Conservation (phyloP, 2,113 vertebrate species). For the Lepisosteus osseus region DNA sequence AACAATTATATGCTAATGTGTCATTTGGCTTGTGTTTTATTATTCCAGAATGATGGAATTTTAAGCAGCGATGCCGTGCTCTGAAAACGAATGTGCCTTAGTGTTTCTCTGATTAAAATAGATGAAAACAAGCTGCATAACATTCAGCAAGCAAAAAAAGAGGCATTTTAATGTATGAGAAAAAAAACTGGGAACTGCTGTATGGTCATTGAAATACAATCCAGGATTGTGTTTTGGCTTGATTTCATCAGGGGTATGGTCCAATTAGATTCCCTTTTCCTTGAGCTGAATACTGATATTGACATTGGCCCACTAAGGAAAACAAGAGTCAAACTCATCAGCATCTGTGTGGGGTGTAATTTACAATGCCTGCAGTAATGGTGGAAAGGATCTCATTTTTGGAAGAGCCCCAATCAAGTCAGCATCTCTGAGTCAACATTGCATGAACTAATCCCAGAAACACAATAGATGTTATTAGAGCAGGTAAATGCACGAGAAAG, state of each 20-base stretch:
- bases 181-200: constrained; percentile 38
- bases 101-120: constrained; percentile 29
- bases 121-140: constrained; percentile 36
- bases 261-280: constrained; percentile 36
- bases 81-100: constrained; percentile 37
- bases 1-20: constrained; percentile 47
- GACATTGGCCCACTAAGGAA: constrained; percentile 29
- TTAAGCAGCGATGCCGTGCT: constrained; percentile 38
- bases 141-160: constrained; percentile 28
- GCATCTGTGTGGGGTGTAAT: not conserved
- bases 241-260: constrained; percentile 35
- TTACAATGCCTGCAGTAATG: not conserved
- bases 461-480: too few species aligned
- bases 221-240: constrained; percentile 29
- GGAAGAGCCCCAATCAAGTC: not conserved
- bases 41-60: constrained; percentile 46
- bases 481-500: too few species aligned
- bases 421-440: not conserved
- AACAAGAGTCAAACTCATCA: constrained; percentile 22
- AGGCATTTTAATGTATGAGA: constrained; percentile 41
- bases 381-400: not conserved
- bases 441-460: not conserved
- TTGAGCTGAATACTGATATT: constrained; percentile 21
- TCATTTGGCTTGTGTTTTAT: constrained; percentile 42
- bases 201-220: constrained; percentile 37